Evolutionary conservation across 2,113 vertebrate genomes (phyloP).

Genomic region (Callithrix jacchus): DNA sequence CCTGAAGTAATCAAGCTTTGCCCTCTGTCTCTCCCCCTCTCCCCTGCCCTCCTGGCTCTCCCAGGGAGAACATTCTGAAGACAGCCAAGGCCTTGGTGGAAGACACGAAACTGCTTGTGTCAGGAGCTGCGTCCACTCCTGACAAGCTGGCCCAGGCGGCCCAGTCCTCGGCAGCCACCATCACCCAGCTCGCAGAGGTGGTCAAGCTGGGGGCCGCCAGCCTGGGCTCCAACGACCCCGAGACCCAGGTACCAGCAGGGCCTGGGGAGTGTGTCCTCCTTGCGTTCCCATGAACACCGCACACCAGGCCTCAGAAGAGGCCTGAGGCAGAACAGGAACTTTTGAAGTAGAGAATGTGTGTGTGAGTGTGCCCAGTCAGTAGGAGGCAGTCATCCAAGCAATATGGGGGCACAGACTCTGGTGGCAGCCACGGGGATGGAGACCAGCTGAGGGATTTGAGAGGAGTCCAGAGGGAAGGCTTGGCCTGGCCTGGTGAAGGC

Average conservation of each 20-base stretch:
- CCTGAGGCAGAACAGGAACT: not conserved
- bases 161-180: conserved; percentile 96
- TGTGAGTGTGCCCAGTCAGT: rapidly evolving
- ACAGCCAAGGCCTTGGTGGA: conserved; percentile 98
- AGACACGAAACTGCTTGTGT: conserved; percentile 97
- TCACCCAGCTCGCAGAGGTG: conserved; percentile 97
- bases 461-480: not conserved
- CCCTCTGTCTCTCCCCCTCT: not conserved
- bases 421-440: rapidly evolving
- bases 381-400: not conserved
- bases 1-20: not conserved
- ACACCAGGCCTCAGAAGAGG: not conserved
- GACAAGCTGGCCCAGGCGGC: conserved; percentile 97
- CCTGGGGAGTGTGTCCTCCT: too few relatives aligned
- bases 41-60: not conserved
- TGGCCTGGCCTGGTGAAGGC: too few relatives aligned
- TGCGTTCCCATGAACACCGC: rapidly evolving
- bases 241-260: conserved; percentile 91
- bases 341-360: rapidly evolving
- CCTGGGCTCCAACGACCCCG: conserved; percentile 95
- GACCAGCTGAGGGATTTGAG: not conserved
- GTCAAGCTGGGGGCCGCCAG: conserved; percentile 97
- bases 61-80: conserved; percentile 98
- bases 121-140: conserved; percentile 96
- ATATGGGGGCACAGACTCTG: rapidly evolving